A percentile compares a stretch with the other conserved stretches of the same genome.
Evolutionary conservation across 2,888 invertebrate species (phyloP).

Genomic region (Luperina testacea): DNA sequence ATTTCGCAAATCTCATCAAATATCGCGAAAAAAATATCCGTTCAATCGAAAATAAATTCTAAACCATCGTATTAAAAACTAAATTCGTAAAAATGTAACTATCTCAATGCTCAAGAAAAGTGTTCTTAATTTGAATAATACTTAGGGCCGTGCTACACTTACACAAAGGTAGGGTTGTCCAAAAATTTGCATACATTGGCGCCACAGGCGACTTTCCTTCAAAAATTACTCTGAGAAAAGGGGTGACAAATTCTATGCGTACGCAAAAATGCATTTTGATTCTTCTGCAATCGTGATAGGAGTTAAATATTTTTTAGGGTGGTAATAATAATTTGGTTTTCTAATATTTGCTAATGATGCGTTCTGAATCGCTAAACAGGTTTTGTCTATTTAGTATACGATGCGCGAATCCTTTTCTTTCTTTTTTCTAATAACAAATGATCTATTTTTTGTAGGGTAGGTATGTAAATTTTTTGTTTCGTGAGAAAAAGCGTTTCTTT

Average conservation of each 20-base stretch:
- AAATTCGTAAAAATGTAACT: conserved; percentile 36
- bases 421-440: conserved; percentile 77
- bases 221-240: conserved; percentile 69
- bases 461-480: conserved; percentile 77
- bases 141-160: conserved; percentile 48
- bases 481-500: conserved; percentile 80
- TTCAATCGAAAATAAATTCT: conserved; percentile 17
- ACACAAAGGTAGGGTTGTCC: conserved; percentile 66
- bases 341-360: conserved; percentile 79
- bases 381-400: conserved; percentile 87
- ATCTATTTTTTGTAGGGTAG: conserved; percentile 70
- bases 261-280: conserved; percentile 41
- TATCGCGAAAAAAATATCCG: neutral
- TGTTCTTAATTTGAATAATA: conserved; percentile 32
- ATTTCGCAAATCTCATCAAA: neutral
- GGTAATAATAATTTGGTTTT: conserved; percentile 34
- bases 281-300: conserved; percentile 56
- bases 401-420: conserved; percentile 75
- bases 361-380: conserved; percentile 86
- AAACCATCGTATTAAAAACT: conserved; percentile 35
- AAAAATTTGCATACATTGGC: conserved; percentile 81
- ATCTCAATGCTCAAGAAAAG: conserved; percentile 44
- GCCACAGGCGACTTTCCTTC: conserved; percentile 77
- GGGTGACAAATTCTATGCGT: conserved; percentile 60
- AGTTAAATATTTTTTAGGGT: conserved; percentile 33